Evolutionary conservation across 2,797 vertebrate genomes (phyloP).

Genomic region (Valencia hispanica): DNA sequence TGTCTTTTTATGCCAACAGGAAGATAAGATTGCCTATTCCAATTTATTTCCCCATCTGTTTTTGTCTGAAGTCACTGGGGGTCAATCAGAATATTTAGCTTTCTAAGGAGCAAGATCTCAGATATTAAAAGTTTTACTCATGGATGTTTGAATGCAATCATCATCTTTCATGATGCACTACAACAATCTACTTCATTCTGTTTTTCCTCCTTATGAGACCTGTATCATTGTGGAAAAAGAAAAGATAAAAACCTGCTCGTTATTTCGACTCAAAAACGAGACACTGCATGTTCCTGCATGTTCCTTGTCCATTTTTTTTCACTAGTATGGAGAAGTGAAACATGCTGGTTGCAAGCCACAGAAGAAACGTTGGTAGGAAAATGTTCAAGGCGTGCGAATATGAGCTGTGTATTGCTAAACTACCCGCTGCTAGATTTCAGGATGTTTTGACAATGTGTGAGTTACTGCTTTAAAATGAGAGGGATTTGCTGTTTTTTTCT

Average conservation of each 20-base stretch:
- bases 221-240: not conserved
- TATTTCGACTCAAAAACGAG: not conserved
- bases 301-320: not conserved
- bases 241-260: not conserved
- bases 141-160: not conserved
- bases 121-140: not conserved
- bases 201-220: not conserved
- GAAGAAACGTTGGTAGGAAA: not conserved
- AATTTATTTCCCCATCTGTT: not conserved
- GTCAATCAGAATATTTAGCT: not conserved
- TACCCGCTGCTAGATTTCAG: not conserved
- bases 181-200: not conserved
- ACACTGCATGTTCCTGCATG: not conserved
- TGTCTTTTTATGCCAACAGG: too few species aligned
- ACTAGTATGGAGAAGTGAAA: not conserved
- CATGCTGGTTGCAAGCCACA: not conserved
- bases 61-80: not conserved
- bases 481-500: not conserved
- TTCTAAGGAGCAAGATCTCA: not conserved
- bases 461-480: not conserved
- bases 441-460: not conserved
- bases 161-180: not conserved
- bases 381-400: not conserved
- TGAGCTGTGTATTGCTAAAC: not conserved
- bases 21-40: not conserved